phyloP scores from a whole-genome alignment of 2,113 vertebrate species.

The Microcebus griseorufus region DNA sequence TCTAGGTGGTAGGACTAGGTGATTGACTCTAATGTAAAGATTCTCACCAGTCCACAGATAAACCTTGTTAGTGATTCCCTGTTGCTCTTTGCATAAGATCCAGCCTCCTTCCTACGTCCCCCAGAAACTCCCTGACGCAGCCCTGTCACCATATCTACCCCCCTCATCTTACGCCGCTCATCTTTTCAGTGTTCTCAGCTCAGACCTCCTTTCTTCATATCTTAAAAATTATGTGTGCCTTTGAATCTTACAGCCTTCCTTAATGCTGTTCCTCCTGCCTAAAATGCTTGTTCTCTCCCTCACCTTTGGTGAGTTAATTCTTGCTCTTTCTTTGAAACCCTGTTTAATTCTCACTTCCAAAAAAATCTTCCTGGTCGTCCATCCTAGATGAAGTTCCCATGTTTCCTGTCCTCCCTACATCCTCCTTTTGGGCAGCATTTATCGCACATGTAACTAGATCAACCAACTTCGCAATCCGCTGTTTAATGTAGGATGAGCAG shows the following conservation, averaged over 20 bases:
- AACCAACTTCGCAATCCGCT: not conserved
- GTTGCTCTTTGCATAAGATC: not conserved
- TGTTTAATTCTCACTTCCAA: not conserved
- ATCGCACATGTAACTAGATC: not conserved
- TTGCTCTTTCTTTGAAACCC: not conserved
- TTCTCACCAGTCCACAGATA: rapidly evolving
- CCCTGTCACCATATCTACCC: not conserved
- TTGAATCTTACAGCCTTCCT: not conserved
- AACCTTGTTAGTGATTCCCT: not conserved
- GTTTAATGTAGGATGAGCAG: not conserved
- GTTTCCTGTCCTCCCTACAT: not conserved
- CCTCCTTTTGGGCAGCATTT: not conserved
- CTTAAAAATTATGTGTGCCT: not conserved
- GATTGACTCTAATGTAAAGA: not conserved
- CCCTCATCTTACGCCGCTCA: rapidly evolving
- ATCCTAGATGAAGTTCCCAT: not conserved
- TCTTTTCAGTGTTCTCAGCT: rapidly evolving
- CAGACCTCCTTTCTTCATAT: not conserved
- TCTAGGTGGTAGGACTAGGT: too few species aligned
- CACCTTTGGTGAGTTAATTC: not conserved
- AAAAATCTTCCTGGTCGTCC: not conserved
- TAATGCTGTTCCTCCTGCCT: not conserved
- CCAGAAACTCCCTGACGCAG: not conserved
- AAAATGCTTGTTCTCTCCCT: not conserved
- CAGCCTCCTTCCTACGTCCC: not conserved